Evolutionary conservation across 1,140 invertebrate genomes (phyloP), one percentile per base, ranked within the genome.

Genomic region (Dysdera silvatica): DNA sequence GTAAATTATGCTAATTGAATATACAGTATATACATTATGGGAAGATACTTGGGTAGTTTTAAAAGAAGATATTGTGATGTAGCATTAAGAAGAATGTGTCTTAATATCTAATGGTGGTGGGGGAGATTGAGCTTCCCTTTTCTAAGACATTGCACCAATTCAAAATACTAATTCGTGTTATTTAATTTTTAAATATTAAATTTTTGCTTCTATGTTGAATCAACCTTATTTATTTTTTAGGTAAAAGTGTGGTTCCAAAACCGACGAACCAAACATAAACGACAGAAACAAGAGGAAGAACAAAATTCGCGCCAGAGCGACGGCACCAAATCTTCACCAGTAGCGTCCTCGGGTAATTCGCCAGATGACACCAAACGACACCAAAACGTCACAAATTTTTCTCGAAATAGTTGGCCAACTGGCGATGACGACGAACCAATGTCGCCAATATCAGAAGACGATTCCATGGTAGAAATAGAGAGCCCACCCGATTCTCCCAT

Each of bases 221-320:
- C n/a, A n/a, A n/a, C n/a, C n/a, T n/a, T n/a, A n/a, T n/a, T n/a
- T n/a, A 7, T 26, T 4, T 62, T 67, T 31, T n/a, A 67, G 65
- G 65, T 67, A 2, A 67, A 98, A 81, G 94, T 98, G 3, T 98
- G 95, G 95, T 98, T 98, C 76, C 95, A 98, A 81, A 98, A 98
- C 75, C 82, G 95, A 67, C 80, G 95, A 74, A 98, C 95, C 69
- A 98, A 98, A 76, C 91, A 97, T 80, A 98, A 98, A 81, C 80
- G 95, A 54, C 91, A 93, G 85, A 91, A 96, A 76, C 89, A 93
- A 72, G 93, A 96, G 73, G 92, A 94, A 72, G 89, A 91, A 72
- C 86, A 73, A 83, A 61, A 23, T n/a, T 58, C 6, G n/a, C 31
- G 61, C 6, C 61, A 63, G 12, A 37, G 41, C 0, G 52, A 63